Conservation (phyloP, 2,888 invertebrate genomes). For the Chymomyza fuscimana region DNA sequence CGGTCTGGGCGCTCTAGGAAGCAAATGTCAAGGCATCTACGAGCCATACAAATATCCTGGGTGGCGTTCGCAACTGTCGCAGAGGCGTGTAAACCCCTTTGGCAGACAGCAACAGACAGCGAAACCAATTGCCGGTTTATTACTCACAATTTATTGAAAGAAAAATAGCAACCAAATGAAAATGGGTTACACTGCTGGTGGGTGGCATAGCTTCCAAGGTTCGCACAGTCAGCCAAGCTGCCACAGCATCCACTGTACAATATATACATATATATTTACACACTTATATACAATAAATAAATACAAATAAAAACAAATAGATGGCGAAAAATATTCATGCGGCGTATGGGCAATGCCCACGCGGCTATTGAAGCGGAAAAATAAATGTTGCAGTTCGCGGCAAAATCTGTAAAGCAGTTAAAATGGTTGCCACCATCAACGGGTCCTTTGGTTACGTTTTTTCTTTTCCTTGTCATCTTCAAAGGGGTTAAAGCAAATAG, state of each 20-base stretch:
- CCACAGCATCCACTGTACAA: slow-evolving; percentile 33
- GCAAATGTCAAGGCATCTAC: slow-evolving; percentile 46
- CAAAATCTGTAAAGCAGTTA: slow-evolving; percentile 26
- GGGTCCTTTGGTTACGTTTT: neutral
- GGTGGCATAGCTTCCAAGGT: neutral
- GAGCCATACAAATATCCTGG: slow-evolving; percentile 52
- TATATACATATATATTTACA: slow-evolving; percentile 17
- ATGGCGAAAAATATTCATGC: slow-evolving; percentile 56
- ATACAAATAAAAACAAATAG: slow-evolving; percentile 60
- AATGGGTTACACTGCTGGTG: slow-evolving; percentile 14
- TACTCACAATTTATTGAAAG: slow-evolving; percentile 69
- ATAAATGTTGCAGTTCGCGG: slow-evolving; percentile 48
- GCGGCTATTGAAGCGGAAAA: slow-evolving; percentile 50
- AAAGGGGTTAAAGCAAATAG: slow-evolving; percentile 38
- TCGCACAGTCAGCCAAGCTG: slow-evolving; percentile 10
- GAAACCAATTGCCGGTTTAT: slow-evolving; percentile 71
- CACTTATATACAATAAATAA: slow-evolving; percentile 43
- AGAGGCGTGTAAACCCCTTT: neutral
- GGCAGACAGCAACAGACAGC: slow-evolving; percentile 7
- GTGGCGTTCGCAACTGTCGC: slow-evolving; percentile 49
- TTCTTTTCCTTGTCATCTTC: neutral
- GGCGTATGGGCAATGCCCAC: slow-evolving; percentile 39
- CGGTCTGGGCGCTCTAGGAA: slow-evolving; percentile 40
- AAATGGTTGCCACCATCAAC: neutral
- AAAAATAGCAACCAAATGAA: slow-evolving; percentile 43